Conservation (phyloP, 2,113 vertebrate genomes). For the Trematocara stigmaticum region DNA sequence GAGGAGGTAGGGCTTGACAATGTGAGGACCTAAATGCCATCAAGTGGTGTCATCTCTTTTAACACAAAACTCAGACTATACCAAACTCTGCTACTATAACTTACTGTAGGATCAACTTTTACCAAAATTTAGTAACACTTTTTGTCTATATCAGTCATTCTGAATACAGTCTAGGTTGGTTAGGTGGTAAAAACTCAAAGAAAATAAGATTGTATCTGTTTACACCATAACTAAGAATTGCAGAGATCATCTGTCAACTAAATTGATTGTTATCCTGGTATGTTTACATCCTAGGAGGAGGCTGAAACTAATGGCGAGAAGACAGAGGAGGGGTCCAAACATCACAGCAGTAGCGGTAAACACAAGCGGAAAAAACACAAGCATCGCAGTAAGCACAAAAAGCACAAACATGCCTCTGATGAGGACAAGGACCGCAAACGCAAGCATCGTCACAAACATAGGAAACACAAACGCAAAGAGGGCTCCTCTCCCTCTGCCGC, state of each 20-base stretch:
- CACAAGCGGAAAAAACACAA: slow-evolving; percentile 99
- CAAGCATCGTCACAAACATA: slow-evolving; percentile 94
- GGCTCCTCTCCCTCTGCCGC: slow-evolving; percentile 33
- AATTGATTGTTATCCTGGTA: neutral
- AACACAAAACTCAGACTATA: neutral
- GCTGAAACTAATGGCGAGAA: slow-evolving; percentile 81
- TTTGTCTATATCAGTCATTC: neutral
- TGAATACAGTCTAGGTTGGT: neutral
- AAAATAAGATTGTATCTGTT: neutral
- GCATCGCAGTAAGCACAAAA: slow-evolving; percentile 98
- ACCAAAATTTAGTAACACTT: neutral
- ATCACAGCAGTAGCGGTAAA: slow-evolving; percentile 77
- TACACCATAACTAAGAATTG: neutral
- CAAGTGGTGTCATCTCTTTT: neutral
- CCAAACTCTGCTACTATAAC: neutral
- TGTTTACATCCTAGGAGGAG: slow-evolving; percentile 51
- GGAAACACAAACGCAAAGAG: slow-evolving; percentile 96
- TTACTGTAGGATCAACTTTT: neutral
- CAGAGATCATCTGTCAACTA: neutral
- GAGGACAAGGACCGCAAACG: slow-evolving; percentile 93
- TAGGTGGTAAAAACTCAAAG: neutral
- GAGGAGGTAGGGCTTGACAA: slow-evolving; percentile 52
- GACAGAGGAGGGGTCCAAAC: slow-evolving; percentile 80
- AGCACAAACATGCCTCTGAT: slow-evolving; percentile 91
- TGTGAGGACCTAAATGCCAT: neutral